Conservation (phyloP, 2,888 invertebrate genomes). For the Mythimna lalbum region DNA sequence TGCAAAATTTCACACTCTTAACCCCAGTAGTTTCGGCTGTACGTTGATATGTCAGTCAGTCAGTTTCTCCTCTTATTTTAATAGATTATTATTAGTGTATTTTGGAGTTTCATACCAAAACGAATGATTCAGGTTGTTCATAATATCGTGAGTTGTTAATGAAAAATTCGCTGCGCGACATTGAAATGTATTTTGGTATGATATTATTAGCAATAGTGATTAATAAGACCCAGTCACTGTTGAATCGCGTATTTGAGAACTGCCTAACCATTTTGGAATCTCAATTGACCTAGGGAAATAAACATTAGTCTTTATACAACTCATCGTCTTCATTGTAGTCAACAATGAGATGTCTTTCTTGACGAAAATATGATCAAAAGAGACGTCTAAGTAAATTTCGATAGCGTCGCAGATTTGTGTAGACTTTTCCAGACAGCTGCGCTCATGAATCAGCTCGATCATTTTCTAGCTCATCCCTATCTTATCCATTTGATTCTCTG, state of each 20-base stretch:
- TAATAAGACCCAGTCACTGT: conserved; percentile 26
- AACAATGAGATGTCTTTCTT: not conserved
- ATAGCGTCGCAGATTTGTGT: not conserved
- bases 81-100: too few species aligned
- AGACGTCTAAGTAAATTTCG: not conserved
- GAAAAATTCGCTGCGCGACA: conserved; percentile 43
- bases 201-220: conserved; percentile 49
- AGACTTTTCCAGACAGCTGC: not conserved
- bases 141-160: conserved; percentile 39
- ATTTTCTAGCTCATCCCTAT: not conserved
- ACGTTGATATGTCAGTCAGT: too few species aligned
- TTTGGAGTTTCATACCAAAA: conserved; percentile 12
- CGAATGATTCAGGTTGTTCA: conserved; percentile 41
- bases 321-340: not conserved
- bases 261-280: conserved; percentile 13
- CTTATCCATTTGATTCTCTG: not conserved
- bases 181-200: conserved; percentile 45
- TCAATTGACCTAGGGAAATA: not conserved
- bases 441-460: not conserved
- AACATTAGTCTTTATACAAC: not conserved
- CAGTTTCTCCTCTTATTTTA: too few species aligned
- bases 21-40: too few species aligned
- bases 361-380: not conserved
- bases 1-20: too few species aligned
- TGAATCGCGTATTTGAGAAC: conserved; percentile 9